Conservation (phyloP, 1,140 invertebrate genomes). For the Drosophila nigromelanica region DNA sequence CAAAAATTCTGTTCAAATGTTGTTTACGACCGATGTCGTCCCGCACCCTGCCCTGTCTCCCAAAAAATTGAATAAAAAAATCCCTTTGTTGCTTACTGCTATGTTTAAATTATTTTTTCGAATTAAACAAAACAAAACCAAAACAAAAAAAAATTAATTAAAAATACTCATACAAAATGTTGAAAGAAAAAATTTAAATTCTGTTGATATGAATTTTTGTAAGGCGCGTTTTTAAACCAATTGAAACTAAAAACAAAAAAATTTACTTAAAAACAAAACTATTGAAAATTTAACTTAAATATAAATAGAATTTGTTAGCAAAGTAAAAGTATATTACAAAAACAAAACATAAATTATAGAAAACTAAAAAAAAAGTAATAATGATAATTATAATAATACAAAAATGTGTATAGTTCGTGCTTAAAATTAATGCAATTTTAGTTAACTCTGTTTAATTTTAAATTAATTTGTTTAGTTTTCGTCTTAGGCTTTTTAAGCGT, state of each 20-base stretch:
- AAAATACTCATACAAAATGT: slow-evolving; percentile 58
- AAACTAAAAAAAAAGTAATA: slow-evolving; percentile 42
- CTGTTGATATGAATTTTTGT: slow-evolving; percentile 81
- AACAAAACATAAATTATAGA: slow-evolving; percentile 35
- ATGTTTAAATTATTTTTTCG: slow-evolving; percentile 70
- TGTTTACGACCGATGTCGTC: slow-evolving; percentile 7
- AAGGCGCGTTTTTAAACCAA: slow-evolving; percentile 70
- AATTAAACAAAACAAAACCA: slow-evolving; percentile 2
- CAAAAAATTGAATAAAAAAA: neutral
- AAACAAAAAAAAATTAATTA: slow-evolving; percentile 12
- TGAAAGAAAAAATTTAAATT: slow-evolving; percentile 58
- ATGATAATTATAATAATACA: slow-evolving; percentile 14
- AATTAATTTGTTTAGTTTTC: slow-evolving; percentile 73
- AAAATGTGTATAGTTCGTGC: slow-evolving; percentile 78
- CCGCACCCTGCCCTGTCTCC: slow-evolving; percentile 1
- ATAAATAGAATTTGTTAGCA: slow-evolving; percentile 81
- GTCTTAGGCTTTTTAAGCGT: slow-evolving; percentile 34
- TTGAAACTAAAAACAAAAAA: slow-evolving; percentile 53
- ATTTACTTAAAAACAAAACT: slow-evolving; percentile 51
- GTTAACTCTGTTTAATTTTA: slow-evolving; percentile 80
- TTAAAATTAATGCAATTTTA: slow-evolving; percentile 80
- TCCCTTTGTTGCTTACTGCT: slow-evolving; percentile 76
- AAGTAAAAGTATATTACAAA: slow-evolving; percentile 65
- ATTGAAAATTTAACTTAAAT: slow-evolving; percentile 78
- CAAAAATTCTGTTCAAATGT: slow-evolving; percentile 31